Evolutionary conservation across 2,888 invertebrate species (phyloP), one percentile per base, ranked within the genome.

Genomic region (Thymelicus lineola): DNA sequence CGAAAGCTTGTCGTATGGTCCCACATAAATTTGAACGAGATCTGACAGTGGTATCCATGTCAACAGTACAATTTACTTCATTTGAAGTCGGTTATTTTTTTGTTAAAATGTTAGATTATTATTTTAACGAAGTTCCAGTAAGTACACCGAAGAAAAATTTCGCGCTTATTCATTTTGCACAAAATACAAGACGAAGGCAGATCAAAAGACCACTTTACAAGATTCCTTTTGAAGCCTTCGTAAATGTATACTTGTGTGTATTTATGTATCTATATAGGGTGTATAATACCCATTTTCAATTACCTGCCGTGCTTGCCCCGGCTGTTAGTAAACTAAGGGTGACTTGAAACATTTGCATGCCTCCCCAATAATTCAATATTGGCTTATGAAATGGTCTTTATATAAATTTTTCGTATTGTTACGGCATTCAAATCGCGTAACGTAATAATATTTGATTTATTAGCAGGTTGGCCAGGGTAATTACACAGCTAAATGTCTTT

Each of bases 141-240:
- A 35, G 36, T 46, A 69, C 48, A 48, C 57, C 48, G 57, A 63
- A 63, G 17, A 62, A 68, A 63, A 58, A 35, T 57, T 58, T 58
- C 45, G 42, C 36, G 46, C 55, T 66, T 63, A 38, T 58, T 62
- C 46, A 36, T 58, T 63, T 58, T 46, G 46, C 57, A 68, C 48
- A 62, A 69, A 69, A 59, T 55, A 73, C 38, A 69, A 69, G 69
- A 64, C 57, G 72, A 64, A 73, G 63, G 71, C 72, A 79, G 79
- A 81, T 81, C 81, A 82, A 81, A 80, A 78, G 80, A 78, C 74
- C 80, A 79, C 79, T 81, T 77, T 74, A 74, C 70, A 72, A 75
- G 74, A 78, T 80, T 78, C 76, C 78, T 79, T 81, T 81, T 76
- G 76, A 77, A 74, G 78, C 77, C 73, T 76, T 77, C 74, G 66